Evolutionary conservation across 2,888 invertebrate genomes (phyloP), one percentile per base, ranked within the genome.

Genomic region (Megamerina dolium): DNA sequence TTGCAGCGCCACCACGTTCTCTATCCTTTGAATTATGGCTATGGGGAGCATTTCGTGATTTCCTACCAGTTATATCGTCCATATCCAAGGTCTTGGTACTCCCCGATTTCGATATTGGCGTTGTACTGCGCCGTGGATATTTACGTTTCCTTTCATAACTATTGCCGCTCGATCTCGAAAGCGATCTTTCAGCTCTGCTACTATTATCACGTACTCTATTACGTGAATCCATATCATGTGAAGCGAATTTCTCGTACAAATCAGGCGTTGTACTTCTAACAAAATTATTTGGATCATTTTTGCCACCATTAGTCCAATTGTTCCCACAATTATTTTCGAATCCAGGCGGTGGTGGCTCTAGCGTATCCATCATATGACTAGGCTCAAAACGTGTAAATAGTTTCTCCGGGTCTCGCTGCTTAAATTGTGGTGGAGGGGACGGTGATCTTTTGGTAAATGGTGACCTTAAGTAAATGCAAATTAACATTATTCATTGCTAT

Each of bases 271-370:
- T 41, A n/a, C 47, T 49, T 31, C 50, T 41, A 10, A 6, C 39
- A 23, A 2, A 32, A 44, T 43, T 46, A 46, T 43, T 30, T 16
- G 12, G 18, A 12, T 27, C 20, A 36, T 35, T 50, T 41, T 47
- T 48, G 31, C 23, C 45, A 34, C 37, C 39, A 49, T 46, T 46
- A 40, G 46, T 35, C 37, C 39, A 43, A 19, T 35, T 18, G 16
- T 19, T n/a, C n/a, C n/a, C n/a, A n/a, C n/a, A n/a, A n/a, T n/a
- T n/a, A n/a, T n/a, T n/a, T 44, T 65, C 64, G 43, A 63, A 65
- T 1, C 64, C 64, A 12, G 64, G 64, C 6, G 64, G 64, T 2
- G 64, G 64, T 0, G 65, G 64, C 43, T 55, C 55, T 3, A 48
- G 45, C 30, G 48, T 49, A 37, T 51, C 53, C 16, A 17, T 33